Evolutionary conservation across 1,140 invertebrate species (phyloP).

Genomic region (Streblospio benedicti): DNA sequence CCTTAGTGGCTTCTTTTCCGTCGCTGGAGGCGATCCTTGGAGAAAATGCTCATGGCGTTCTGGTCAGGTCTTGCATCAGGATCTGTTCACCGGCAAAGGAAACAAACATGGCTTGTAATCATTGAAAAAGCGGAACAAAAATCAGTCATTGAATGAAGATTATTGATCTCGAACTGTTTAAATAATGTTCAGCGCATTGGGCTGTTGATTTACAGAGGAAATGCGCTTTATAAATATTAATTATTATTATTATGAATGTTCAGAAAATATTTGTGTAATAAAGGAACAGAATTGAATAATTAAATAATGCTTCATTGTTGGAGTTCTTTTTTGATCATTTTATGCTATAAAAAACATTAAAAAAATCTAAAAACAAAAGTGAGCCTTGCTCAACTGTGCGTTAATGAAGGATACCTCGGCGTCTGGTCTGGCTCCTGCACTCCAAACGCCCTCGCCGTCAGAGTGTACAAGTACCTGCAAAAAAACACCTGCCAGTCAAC

Average conservation of each 20-base stretch:
- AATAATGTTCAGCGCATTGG: too few relatives aligned
- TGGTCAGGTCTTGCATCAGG: conserved; percentile 56
- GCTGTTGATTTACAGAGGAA: too few relatives aligned
- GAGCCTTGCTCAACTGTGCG: not conserved
- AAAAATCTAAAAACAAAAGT: not conserved
- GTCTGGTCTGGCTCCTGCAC: conserved; percentile 77
- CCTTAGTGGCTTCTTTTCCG: conserved; percentile 77
- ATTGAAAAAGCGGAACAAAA: not conserved
- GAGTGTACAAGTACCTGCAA: conserved; percentile 76
- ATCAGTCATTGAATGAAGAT: too few relatives aligned
- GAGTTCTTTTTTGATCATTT: too few relatives aligned
- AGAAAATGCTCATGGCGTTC: conserved; percentile 83
- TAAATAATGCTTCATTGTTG: too few relatives aligned
- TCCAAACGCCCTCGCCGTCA: conserved; percentile 54
- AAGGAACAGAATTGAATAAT: too few relatives aligned
- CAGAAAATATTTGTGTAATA: too few relatives aligned
- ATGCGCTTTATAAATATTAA: too few relatives aligned
- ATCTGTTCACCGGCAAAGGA: conserved; percentile 21
- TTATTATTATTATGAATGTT: too few relatives aligned
- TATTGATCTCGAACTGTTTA: too few relatives aligned
- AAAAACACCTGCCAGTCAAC: not conserved
- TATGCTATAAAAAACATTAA: too few relatives aligned
- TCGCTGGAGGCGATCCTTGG: conserved; percentile 63
- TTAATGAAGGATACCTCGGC: conserved; percentile 44
- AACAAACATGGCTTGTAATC: not conserved